Conservation (phyloP, 1,140 invertebrate genomes). For the Oryctes rhinoceros region DNA sequence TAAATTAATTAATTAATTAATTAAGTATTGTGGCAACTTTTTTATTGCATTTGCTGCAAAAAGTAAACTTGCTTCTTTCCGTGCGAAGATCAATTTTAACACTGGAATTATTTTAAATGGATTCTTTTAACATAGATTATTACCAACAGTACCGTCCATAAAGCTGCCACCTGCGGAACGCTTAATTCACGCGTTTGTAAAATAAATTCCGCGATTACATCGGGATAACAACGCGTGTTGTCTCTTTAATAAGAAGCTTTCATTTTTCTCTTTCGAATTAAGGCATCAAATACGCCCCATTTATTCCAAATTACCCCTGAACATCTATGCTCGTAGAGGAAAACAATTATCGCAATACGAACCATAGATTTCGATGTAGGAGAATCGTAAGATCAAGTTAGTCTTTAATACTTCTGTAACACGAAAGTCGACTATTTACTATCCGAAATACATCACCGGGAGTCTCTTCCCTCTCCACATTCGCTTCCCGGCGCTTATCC, state of each 20-base stretch:
- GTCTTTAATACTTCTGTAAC: constrained; percentile 36
- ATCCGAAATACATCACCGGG: constrained; percentile 24
- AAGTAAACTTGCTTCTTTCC: too few species aligned
- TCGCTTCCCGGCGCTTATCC: neutral
- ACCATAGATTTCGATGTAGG: constrained; percentile 27
- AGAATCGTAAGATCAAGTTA: constrained; percentile 22
- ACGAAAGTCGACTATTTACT: constrained; percentile 36
- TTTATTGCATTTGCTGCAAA: too few species aligned
- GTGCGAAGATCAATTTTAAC: too few species aligned
- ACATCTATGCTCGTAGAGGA: neutral
- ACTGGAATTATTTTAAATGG: too few species aligned
- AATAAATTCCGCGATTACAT: neutral
- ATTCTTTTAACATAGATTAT: too few species aligned
- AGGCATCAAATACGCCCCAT: constrained; percentile 29
- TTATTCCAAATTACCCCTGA: constrained; percentile 5
- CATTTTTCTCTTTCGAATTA: constrained; percentile 14
- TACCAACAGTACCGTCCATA: neutral
- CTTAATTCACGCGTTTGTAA: neutral
- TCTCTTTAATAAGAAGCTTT: constrained; percentile 2
- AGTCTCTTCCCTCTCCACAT: neutral
- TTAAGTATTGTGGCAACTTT: too few species aligned
- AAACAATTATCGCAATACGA: constrained; percentile 36
- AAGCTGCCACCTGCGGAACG: neutral
- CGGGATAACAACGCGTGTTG: neutral
- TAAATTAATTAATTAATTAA: too few species aligned